Percentiles rank a stretch among this genome's conserved stretches.
Conservation (phyloP, 2,113 vertebrate genomes). For the Embiotoca jacksoni region DNA sequence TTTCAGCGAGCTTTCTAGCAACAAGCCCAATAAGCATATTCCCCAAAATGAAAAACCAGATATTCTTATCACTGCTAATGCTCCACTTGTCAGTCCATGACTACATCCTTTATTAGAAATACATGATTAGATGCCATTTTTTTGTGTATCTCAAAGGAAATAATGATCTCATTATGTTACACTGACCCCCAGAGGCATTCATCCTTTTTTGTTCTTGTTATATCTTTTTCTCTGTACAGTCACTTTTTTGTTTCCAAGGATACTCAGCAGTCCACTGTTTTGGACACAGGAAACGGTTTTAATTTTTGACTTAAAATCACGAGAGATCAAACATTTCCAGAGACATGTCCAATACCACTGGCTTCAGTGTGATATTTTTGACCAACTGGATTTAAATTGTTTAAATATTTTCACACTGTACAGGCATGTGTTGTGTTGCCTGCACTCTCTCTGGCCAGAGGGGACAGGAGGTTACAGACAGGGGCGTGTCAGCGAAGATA, state of each 20-base stretch:
- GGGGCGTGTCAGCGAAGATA: conserved; percentile 10
- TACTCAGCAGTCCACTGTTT: background rate
- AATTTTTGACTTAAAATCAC: background rate
- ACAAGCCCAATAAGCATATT: background rate
- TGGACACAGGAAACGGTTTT: background rate
- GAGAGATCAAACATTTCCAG: background rate
- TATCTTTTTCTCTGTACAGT: conserved; percentile 31
- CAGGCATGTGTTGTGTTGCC: conserved; percentile 17
- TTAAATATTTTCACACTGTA: conserved; percentile 39
- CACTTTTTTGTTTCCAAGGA: conserved; percentile 28
- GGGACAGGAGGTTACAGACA: conserved; percentile 1
- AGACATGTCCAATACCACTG: background rate
- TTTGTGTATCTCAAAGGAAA: conserved; percentile 30
- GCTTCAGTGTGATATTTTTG: background rate
- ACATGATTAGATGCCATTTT: conserved; percentile 26
- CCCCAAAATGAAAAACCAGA: background rate
- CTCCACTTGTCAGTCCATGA: background rate
- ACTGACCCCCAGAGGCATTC: conserved; percentile 2
- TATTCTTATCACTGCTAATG: background rate
- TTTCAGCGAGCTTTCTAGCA: background rate
- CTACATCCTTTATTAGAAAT: conserved; percentile 11
- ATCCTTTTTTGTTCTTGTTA: conserved; percentile 12
- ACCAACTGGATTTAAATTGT: conserved; percentile 24
- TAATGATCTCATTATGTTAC: conserved; percentile 22
- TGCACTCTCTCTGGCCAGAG: conserved; percentile 36